Evolutionary conservation across 2,888 invertebrate species (phyloP).

Genomic region (Diplazon laetatorius): DNA sequence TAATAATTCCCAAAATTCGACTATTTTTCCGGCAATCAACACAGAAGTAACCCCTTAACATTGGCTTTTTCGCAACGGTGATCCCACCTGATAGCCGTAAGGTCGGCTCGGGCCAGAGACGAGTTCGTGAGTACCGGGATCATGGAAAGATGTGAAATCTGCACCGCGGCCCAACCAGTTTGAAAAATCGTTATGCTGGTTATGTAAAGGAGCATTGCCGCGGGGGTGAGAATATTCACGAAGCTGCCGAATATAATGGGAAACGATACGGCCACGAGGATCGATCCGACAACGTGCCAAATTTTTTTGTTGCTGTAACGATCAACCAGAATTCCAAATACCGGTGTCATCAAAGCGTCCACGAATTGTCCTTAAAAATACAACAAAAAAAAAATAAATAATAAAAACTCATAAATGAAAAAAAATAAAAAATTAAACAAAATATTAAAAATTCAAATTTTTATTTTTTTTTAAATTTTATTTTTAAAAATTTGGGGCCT

Average conservation of each 20-base stretch:
- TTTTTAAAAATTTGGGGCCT: no score
- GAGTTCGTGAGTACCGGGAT: constrained; percentile 91
- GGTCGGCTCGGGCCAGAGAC: constrained; percentile 88
- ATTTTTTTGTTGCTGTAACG: constrained; percentile 89
- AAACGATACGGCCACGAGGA: constrained; percentile 78
- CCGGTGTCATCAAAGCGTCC: constrained; percentile 85
- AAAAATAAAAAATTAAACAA: no score
- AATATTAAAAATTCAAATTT: no score
- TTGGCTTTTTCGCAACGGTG: background rate
- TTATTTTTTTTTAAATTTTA: no score
- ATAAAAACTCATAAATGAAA: no score
- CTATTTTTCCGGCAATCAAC: no score
- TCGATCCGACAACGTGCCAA: constrained; percentile 91
- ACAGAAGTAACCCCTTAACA: no score
- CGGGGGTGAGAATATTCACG: constrained; percentile 53
- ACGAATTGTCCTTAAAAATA: constrained; percentile 77
- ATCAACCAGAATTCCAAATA: constrained; percentile 93
- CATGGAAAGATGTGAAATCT: constrained; percentile 96
- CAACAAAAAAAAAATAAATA: no score
- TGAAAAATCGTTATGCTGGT: constrained; percentile 90
- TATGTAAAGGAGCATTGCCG: constrained; percentile 78
- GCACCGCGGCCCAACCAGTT: constrained; percentile 96
- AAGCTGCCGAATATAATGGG: constrained; percentile 80
- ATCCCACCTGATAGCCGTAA: constrained; percentile 90
- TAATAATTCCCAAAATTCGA: no score